Evolutionary conservation across 2,888 invertebrate genomes (phyloP), one percentile per base, ranked within the genome.

Genomic region (Aspidapion aeneum): DNA sequence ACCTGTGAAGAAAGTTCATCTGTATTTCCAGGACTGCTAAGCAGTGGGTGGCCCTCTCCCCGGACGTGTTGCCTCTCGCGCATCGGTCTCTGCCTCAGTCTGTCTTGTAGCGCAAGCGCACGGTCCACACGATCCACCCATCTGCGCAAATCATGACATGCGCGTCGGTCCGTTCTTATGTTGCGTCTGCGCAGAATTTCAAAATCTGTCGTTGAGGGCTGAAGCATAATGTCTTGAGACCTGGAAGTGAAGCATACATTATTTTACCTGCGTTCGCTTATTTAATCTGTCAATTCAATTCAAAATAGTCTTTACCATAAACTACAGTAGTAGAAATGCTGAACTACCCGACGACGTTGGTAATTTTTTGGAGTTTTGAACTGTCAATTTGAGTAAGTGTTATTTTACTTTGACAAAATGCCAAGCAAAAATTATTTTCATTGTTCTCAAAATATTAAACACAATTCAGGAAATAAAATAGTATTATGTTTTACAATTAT

Each of bases 11-110:
- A 35, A 3, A 35, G 12, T 35, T 35, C 35, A 7, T 35, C 35
- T 12, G 35, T 35, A 12, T 35, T 35, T 35, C 35, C 12, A 3
- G 12, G 35, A 35, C 12, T 35, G 12, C 35, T 35, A 35, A 79
- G 74, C 22, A 81, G 69, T 2, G 81, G 79, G 67, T 78, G 78
- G 0, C 77, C 80, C 66, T 81, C 83, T 1, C 81, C 82, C 60
- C 81, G 71, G 3, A 82, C 82, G 59, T 81, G 80, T 66, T 79
- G 77, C 51, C 83, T 71, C 60, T 79, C 79, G 57, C 77, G 68
- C 18, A 72, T 68, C n/a, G n/a, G n/a, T 69, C 80, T 80, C 66
- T 79, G 77, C 56, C 76, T 66, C 17, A 72, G 70, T 22, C 75
- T 68, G 58, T 74, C 75, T 21, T 69, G 68, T 18, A 75, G 62